These are phyloP conservation scores for Sinohyriopsis cumingii DNA, from an alignment of 2,888 invertebrate species.

Conservation along the genomic window DNA sequence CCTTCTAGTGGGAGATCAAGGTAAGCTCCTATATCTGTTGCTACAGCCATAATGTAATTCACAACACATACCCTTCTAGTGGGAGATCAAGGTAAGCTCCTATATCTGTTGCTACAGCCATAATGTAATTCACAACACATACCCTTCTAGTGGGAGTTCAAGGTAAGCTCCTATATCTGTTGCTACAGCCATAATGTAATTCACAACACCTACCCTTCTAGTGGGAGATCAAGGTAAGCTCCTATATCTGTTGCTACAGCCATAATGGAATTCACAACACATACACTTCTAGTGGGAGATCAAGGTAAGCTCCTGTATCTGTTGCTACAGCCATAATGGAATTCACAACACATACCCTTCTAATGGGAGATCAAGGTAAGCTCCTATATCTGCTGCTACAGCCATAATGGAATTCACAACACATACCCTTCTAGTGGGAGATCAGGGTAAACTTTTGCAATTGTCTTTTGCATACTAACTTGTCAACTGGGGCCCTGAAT, in stretches of 20 bases:
- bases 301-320: background rate
- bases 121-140: background rate
- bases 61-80: slow-evolving; percentile 92
- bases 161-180: background rate
- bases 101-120: background rate
- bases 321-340: background rate
- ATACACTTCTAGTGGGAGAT: background rate
- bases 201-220: background rate
- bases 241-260: background rate
- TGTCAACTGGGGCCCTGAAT: too few relatives aligned
- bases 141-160: background rate
- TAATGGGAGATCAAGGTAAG: background rate
- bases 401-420: slow-evolving; percentile 90
- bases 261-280: background rate
- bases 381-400: slow-evolving; percentile 87
- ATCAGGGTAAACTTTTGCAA: slow-evolving; percentile 73
- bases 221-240: slow-evolving; percentile 1
- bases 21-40: slow-evolving; percentile 83
- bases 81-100: slow-evolving; percentile 79
- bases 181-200: background rate
- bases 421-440: slow-evolving; percentile 92
- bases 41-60: slow-evolving; percentile 89
- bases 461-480: background rate
- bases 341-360: background rate
- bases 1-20: slow-evolving; percentile 87